A percentile compares a stretch with the other conserved stretches of the same genome.
phyloP scores from a whole-genome alignment of 2,888 invertebrate species.

The Lypha dubia region DNA sequence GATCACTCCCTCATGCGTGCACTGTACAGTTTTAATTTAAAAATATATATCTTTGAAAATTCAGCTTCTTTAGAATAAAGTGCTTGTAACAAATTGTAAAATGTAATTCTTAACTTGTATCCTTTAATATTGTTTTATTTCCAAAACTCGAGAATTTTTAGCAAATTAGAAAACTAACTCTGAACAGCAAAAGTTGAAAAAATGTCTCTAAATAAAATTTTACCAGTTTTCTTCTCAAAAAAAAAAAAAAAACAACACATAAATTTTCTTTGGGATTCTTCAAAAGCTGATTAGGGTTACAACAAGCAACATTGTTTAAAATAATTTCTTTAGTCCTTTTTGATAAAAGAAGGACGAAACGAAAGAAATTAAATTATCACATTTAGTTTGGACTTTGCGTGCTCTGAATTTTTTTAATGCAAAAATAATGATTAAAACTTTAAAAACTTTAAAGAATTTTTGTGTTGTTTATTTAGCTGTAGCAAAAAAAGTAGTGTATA shows the following conservation, averaged over 20 bases:
- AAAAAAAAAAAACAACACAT: too few relatives aligned
- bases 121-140: too few relatives aligned
- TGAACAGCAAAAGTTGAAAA: neutral
- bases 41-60: too few relatives aligned
- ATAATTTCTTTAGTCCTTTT: neutral
- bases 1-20: too few relatives aligned
- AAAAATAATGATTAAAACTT: neutral
- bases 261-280: neutral
- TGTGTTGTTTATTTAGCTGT: neutral
- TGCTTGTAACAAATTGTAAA: neutral
- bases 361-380: conserved; percentile 22
- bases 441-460: neutral
- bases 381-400: neutral
- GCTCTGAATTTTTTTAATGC: neutral
- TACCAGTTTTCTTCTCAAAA: too few relatives aligned
- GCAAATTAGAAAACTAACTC: neutral
- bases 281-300: neutral
- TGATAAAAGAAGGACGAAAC: conserved; percentile 2
- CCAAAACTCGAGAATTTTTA: neutral
- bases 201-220: too few relatives aligned
- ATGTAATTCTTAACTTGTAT: too few relatives aligned
- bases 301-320: neutral
- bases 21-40: too few relatives aligned
- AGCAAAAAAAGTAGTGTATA: too few relatives aligned
- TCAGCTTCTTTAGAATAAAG: neutral